Percentiles rank a stretch among this genome's conserved stretches.
Conservation (phyloP, 2,113 vertebrate genomes). For the Myiozetetes cayanensis region DNA sequence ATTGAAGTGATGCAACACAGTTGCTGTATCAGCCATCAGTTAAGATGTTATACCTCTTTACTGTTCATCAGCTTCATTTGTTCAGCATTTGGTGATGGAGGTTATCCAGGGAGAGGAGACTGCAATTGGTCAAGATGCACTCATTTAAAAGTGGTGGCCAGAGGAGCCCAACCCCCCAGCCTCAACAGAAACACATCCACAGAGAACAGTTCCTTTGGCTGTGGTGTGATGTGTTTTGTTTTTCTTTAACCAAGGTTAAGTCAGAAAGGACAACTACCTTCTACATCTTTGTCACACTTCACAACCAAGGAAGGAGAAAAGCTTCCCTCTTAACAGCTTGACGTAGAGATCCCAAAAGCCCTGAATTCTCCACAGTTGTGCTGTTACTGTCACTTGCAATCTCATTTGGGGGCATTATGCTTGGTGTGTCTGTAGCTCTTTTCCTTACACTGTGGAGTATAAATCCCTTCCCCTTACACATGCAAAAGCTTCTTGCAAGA, state of each 20-base stretch:
- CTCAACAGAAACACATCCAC: background rate
- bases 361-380: background rate
- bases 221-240: rapidly evolving
- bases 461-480: background rate
- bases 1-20: background rate
- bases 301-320: background rate
- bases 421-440: background rate
- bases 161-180: background rate
- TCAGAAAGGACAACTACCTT: background rate
- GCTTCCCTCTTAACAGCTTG: background rate
- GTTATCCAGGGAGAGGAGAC: background rate
- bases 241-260: background rate
- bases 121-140: background rate
- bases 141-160: background rate
- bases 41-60: background rate
- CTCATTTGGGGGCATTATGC: background rate
- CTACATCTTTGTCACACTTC: background rate
- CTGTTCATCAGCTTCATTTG: background rate
- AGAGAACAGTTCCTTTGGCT: background rate
- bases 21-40: background rate
- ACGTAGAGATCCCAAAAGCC: background rate
- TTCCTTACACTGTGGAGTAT: background rate
- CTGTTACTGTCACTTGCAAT: background rate
- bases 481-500: background rate
- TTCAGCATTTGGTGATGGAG: background rate